These are phyloP conservation scores for Lasioglossum morio DNA, from an alignment of 2,888 invertebrate species.

Conservation along the genomic window DNA sequence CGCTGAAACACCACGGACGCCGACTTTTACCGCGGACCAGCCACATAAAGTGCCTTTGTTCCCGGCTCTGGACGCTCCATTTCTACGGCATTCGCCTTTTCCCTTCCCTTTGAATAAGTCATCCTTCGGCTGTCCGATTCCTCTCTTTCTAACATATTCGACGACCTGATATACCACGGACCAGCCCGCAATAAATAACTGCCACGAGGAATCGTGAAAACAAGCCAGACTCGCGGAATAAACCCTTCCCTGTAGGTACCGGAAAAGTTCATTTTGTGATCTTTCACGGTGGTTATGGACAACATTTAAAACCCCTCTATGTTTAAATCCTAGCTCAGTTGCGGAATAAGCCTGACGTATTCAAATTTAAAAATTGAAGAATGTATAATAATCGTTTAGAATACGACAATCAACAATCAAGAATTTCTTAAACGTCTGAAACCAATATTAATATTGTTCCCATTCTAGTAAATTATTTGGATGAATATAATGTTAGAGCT, in stretches of 20 bases:
- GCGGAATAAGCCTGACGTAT: not conserved
- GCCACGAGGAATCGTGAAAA: not conserved
- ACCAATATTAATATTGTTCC: not conserved
- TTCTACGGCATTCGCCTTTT: constrained; percentile 62
- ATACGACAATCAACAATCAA: no score
- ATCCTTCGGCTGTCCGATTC: constrained; percentile 16
- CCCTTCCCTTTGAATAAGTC: constrained; percentile 48
- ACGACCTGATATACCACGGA: constrained; percentile 8
- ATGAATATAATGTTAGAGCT: no score
- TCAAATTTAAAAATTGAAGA: not conserved
- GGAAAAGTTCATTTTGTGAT: not conserved
- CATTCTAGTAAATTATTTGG: not conserved
- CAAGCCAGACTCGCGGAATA: not conserved
- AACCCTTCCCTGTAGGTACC: not conserved
- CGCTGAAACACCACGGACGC: constrained; percentile 44
- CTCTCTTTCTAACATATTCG: constrained; percentile 19
- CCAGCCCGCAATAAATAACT: not conserved
- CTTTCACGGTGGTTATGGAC: not conserved
- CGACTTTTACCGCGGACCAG: constrained; percentile 54
- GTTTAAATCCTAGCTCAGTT: not conserved
- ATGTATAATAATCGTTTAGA: no score
- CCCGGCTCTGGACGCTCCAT: constrained; percentile 62
- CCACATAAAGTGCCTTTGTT: constrained; percentile 65
- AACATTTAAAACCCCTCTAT: not conserved
- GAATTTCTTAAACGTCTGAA: not conserved